Percentiles rank a stretch among this genome's conserved stretches.
Conservation (phyloP, 2,888 invertebrate genomes). For the Zaprionus obscuricornis region DNA sequence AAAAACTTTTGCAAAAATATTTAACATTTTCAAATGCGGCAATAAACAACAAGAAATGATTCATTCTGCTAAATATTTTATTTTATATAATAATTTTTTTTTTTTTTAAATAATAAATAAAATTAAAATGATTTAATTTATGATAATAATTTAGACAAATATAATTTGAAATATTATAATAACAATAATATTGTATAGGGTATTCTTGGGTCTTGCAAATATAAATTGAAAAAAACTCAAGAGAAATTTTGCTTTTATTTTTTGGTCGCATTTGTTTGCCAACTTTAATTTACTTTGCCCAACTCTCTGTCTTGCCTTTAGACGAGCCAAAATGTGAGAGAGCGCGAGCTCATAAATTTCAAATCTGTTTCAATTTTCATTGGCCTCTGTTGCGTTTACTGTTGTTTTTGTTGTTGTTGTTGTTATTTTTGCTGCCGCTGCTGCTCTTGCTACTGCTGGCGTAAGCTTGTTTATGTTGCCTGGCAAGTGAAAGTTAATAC, state of each 20-base stretch:
- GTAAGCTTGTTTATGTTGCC: conserved; percentile 68
- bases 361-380: conserved; percentile 70
- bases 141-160: no score
- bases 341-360: conserved; percentile 61
- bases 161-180: no score
- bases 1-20: conserved; percentile 35
- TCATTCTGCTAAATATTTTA: no score
- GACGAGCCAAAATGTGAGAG: conserved; percentile 25
- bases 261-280: conserved; percentile 58
- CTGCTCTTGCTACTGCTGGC: conserved; percentile 25
- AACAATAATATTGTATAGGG: no score
- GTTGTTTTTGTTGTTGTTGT: conserved; percentile 6
- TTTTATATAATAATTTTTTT: conserved; percentile 38
- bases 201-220: no score
- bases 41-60: no score
- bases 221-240: no score
- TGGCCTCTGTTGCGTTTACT: conserved; percentile 31
- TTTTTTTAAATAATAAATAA: conserved; percentile 14
- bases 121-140: no score
- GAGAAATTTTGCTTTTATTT: conserved; percentile 7
- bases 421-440: conserved; percentile 23
- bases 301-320: conserved; percentile 18
- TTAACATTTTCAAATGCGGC: conserved; percentile 30
- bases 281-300: conserved; percentile 61
- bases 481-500: conserved; percentile 69